Evolutionary conservation across 2,797 vertebrate species (phyloP).

Genomic region (Ctenopoma kingsleyae): DNA sequence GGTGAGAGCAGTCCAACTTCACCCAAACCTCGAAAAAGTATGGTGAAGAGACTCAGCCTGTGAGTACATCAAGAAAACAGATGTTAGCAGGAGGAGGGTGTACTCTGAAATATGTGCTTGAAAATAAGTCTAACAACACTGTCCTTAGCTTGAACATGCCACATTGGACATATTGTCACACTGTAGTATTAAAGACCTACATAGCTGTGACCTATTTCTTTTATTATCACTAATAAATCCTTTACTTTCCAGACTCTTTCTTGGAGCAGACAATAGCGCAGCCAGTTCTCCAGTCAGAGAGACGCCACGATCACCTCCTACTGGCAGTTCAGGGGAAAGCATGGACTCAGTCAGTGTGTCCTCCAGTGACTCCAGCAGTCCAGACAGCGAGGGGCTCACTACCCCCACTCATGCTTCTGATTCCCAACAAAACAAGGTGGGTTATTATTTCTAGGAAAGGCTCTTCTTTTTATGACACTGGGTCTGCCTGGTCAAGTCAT

Average conservation of each 20-base stretch:
- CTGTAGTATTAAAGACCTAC: slow-evolving; percentile 6
- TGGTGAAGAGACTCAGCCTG: slow-evolving; percentile 97
- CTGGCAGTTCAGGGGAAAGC: slow-evolving; percentile 93
- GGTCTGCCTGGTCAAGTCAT: too few relatives aligned
- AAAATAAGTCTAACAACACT: background rate
- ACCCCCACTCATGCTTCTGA: slow-evolving; percentile 83
- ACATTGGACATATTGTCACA: background rate
- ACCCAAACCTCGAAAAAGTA: slow-evolving; percentile 92
- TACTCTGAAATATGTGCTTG: background rate
- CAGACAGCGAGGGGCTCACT: slow-evolving; percentile 84
- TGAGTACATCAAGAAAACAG: slow-evolving; percentile 81
- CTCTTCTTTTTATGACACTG: too few relatives aligned
- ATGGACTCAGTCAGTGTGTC: slow-evolving; percentile 95
- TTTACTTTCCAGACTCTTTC: slow-evolving; percentile 86
- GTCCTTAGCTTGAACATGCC: background rate
- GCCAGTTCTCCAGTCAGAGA: slow-evolving; percentile 89
- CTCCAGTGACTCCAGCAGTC: slow-evolving; percentile 91
- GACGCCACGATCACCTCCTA: slow-evolving; percentile 85
- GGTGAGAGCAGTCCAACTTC: slow-evolving; percentile 89
- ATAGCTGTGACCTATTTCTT: slow-evolving; percentile 32
- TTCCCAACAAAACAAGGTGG: slow-evolving; percentile 90
- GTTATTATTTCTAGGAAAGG: background rate
- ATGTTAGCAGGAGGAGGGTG: background rate
- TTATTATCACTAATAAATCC: slow-evolving; percentile 45
- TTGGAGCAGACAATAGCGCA: slow-evolving; percentile 84